Evolutionary conservation across 2,888 invertebrate genomes (phyloP).

Genomic region (Andrena flavipes): DNA sequence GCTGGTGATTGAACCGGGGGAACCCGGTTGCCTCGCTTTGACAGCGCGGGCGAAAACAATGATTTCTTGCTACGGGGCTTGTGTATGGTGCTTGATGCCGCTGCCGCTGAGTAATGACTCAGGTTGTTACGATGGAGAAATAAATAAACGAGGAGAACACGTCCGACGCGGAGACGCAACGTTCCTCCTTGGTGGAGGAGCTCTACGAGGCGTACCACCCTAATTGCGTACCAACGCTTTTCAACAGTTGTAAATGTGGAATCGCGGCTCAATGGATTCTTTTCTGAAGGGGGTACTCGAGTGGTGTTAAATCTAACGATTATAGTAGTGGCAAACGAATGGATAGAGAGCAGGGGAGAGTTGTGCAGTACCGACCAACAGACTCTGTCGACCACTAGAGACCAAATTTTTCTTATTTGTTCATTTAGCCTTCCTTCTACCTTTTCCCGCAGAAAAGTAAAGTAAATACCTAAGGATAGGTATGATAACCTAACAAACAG

Average conservation of each 20-base stretch:
- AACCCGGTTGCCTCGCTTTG: slow-evolving; percentile 49
- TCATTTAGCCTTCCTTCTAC: no score
- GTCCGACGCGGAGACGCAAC: slow-evolving; percentile 19
- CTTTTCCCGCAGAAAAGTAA: no score
- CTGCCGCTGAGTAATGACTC: slow-evolving; percentile 70
- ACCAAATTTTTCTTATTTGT: no score
- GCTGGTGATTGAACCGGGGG: slow-evolving; percentile 62
- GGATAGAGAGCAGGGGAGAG: no score
- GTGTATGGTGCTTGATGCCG: slow-evolving; percentile 63
- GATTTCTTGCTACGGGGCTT: slow-evolving; percentile 64
- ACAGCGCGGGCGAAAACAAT: slow-evolving; percentile 67
- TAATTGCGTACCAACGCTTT: slow-evolving; percentile 45
- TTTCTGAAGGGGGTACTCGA: background rate
- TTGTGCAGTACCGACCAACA: no score
- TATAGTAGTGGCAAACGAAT: no score
- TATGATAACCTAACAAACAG: no score
- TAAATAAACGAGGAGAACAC: slow-evolving; percentile 48
- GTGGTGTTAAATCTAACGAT: no score
- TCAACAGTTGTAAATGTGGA: slow-evolving; percentile 33
- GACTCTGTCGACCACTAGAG: no score
- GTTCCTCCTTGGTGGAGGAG: slow-evolving; percentile 41
- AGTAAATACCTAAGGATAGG: no score
- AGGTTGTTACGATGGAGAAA: slow-evolving; percentile 48
- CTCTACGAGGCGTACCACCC: slow-evolving; percentile 22
- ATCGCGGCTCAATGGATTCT: slow-evolving; percentile 13